Conservation (phyloP, 2,797 vertebrate species). For the Crypturellus tataupa region DNA sequence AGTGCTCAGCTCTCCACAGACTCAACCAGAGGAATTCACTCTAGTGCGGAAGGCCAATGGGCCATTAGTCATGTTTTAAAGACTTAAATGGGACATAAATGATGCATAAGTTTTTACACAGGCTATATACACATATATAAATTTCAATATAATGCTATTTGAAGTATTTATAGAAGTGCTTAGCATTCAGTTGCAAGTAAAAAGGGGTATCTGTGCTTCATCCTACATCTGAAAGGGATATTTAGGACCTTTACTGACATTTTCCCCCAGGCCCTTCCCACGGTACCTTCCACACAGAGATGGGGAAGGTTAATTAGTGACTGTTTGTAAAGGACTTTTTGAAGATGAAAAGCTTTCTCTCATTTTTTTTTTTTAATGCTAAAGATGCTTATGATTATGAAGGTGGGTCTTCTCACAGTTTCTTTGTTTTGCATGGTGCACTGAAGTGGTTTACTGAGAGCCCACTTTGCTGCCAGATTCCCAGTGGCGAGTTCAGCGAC, state of each 20-base stretch:
- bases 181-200: not conserved
- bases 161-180: conserved; percentile 57
- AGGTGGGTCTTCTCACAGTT: conserved; percentile 22
- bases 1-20: not conserved
- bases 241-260: not conserved
- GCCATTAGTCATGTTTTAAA: not conserved
- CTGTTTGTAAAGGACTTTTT: conserved; percentile 27
- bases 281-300: not conserved
- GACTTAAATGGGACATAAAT: not conserved
- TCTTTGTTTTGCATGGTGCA: not conserved
- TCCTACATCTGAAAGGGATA: not conserved
- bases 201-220: not conserved
- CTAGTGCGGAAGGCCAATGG: not conserved
- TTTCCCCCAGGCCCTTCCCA: conserved; percentile 49
- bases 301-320: conserved; percentile 9
- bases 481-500: not conserved
- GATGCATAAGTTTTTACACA: not conserved
- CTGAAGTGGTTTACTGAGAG: conserved; percentile 9
- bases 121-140: not conserved
- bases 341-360: conserved; percentile 23
- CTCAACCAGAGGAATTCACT: not conserved
- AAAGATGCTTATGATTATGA: not conserved
- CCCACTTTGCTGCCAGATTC: not conserved
- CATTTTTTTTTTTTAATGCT: not conserved
- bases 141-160: conserved; percentile 10